These are phyloP conservation scores for Camponotus vicinus DNA, from an alignment of 1,140 invertebrate genomes.

Conservation along the genomic window DNA sequence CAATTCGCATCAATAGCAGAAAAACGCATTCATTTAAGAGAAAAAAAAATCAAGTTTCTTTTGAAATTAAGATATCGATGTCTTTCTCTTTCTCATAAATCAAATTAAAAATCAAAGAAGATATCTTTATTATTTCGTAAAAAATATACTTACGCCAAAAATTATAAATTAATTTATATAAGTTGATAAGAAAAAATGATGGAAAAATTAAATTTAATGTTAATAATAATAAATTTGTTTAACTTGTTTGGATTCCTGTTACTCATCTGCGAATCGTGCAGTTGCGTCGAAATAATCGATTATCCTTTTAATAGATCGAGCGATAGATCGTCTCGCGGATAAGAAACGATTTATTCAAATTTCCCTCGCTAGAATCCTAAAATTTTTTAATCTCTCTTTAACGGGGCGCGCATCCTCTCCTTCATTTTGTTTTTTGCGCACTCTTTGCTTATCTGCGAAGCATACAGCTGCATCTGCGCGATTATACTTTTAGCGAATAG, in stretches of 20 bases:
- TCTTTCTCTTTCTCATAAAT: neutral
- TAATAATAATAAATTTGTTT: neutral
- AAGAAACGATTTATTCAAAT: constrained; percentile 28
- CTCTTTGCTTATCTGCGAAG: constrained; percentile 40
- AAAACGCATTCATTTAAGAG: neutral
- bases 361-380: constrained; percentile 24
- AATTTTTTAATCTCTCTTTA: constrained; percentile 39
- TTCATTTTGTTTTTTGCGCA: neutral
- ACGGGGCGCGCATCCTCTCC: neutral
- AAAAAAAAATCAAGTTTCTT: neutral
- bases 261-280: neutral
- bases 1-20: constrained; percentile 7
- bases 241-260: neutral
- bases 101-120: neutral
- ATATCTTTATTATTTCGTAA: neutral
- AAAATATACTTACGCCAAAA: neutral
- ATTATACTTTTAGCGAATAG: constrained; percentile 61
- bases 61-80: neutral
- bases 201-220: neutral
- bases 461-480: constrained; percentile 53
- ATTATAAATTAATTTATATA: neutral
- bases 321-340: constrained; percentile 26
- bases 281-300: neutral
- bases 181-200: neutral
- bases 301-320: constrained; percentile 21